A percentile compares a stretch with the other conserved stretches of the same genome.
Evolutionary conservation across 2,888 invertebrate genomes (phyloP).

Genomic region (Conus canariensis): DNA sequence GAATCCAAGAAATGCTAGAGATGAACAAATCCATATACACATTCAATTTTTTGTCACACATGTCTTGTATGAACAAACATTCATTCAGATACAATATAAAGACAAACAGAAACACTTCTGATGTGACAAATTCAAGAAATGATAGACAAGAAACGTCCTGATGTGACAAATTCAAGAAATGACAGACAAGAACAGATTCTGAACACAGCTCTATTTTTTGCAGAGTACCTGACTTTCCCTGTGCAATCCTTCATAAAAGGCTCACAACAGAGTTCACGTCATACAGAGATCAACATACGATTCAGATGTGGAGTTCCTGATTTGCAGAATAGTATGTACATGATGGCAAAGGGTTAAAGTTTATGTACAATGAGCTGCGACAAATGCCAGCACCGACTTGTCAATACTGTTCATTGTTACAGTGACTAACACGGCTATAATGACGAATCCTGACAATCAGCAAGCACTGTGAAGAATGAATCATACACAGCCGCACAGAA

Average conservation of each 20-base stretch:
- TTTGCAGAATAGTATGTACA: not conserved
- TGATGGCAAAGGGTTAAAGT: not conserved
- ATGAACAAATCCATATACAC: too few relatives aligned
- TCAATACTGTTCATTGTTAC: not conserved
- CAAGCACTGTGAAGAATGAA: not conserved
- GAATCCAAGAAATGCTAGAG: too few relatives aligned
- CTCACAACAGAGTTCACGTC: not conserved
- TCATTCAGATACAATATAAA: too few relatives aligned
- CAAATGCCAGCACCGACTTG: not conserved
- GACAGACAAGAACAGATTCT: slow-evolving; percentile 24
- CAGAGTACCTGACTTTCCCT: not conserved
- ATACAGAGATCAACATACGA: not conserved
- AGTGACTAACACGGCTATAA: not conserved
- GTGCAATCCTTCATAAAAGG: not conserved
- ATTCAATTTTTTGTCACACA: too few relatives aligned
- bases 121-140: too few relatives aligned
- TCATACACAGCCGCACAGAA: slow-evolving; percentile 67
- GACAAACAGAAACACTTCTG: too few relatives aligned
- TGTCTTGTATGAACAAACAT: too few relatives aligned
- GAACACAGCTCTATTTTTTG: not conserved
- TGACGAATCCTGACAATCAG: not conserved
- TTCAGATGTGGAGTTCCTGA: not conserved
- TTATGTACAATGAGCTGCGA: slow-evolving; percentile 14
- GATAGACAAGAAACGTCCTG: slow-evolving; percentile 68
- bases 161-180: not conserved